Evolutionary conservation across 1,140 invertebrate genomes (phyloP).

Genomic region (Heliconius congener): DNA sequence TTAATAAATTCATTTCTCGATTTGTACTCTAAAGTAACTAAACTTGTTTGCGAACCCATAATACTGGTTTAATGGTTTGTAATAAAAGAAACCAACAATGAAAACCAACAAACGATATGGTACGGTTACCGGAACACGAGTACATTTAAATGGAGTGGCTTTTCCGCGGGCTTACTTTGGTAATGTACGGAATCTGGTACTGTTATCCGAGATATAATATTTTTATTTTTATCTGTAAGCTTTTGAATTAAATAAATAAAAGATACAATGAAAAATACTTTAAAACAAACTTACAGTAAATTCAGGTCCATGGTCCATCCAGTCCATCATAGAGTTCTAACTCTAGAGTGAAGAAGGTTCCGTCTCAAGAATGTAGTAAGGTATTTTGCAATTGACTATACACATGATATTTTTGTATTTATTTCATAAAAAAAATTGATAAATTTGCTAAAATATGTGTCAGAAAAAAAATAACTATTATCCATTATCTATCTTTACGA

Average conservation of each 20-base stretch:
- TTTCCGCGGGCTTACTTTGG: slow-evolving; percentile 32
- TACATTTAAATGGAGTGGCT: slow-evolving; percentile 38
- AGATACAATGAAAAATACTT: too few relatives aligned
- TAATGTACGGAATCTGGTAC: slow-evolving; percentile 25
- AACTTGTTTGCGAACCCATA: slow-evolving; percentile 24
- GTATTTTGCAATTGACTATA: too few relatives aligned
- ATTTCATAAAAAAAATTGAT: too few relatives aligned
- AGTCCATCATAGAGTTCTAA: too few relatives aligned
- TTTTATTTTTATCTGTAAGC: background rate
- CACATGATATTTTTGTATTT: too few relatives aligned
- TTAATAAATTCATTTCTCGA: background rate
- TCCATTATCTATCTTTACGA: too few relatives aligned
- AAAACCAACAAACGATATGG: slow-evolving; percentile 31
- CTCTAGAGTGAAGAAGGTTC: too few relatives aligned
- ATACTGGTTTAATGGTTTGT: slow-evolving; percentile 31
- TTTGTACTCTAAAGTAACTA: slow-evolving; percentile 1
- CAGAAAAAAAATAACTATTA: too few relatives aligned
- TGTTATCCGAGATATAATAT: slow-evolving; percentile 5
- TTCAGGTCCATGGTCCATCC: too few relatives aligned
- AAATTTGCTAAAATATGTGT: too few relatives aligned
- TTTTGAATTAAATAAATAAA: background rate
- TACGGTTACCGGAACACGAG: slow-evolving; percentile 27
- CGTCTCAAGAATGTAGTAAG: too few relatives aligned
- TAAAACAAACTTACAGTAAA: too few relatives aligned
- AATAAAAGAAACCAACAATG: slow-evolving; percentile 39